A percentile compares a stretch with the other conserved stretches of the same genome.
These are phyloP conservation scores for Clitarchus hookeri DNA, from an alignment of 2,888 invertebrate genomes.

Conservation along the genomic window DNA sequence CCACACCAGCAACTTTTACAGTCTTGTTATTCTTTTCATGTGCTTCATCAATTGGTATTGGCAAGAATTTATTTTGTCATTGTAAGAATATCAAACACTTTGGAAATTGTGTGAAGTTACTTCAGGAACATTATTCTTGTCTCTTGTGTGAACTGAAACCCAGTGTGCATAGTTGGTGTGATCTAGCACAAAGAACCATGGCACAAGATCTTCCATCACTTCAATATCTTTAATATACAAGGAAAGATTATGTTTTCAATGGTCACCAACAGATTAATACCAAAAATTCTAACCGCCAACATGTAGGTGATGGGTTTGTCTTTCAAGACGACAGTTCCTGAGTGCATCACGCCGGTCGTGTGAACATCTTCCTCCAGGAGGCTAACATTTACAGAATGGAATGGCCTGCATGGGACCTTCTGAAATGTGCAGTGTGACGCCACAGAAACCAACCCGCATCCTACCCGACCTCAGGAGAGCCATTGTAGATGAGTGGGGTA, in stretches of 20 bases:
- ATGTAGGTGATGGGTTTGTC: too few relatives aligned
- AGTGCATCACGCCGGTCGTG: too few relatives aligned
- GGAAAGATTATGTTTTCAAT: neutral
- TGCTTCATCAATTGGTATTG: neutral
- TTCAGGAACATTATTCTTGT: slow-evolving; percentile 3
- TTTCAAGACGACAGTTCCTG: too few relatives aligned
- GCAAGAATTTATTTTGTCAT: neutral
- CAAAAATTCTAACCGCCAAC: neutral
- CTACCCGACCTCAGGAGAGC: too few relatives aligned
- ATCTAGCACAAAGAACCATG: slow-evolving; percentile 11
- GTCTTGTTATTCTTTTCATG: slow-evolving; percentile 20
- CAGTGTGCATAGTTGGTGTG: slow-evolving; percentile 12
- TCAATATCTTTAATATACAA: neutral
- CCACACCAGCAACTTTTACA: neutral
- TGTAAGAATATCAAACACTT: neutral
- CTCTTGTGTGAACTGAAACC: slow-evolving; percentile 21
- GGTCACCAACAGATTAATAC: neutral
- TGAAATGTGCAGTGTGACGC: too few relatives aligned
- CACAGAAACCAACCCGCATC: too few relatives aligned
- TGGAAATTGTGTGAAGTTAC: neutral
- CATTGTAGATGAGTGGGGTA: too few relatives aligned
- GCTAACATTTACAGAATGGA: too few relatives aligned
- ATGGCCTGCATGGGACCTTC: too few relatives aligned
- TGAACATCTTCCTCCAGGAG: too few relatives aligned
- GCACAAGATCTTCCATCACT: neutral